These are phyloP conservation scores for Lasioglossum calceatum DNA, from an alignment of 2,888 invertebrate genomes.

Conservation along the genomic window DNA sequence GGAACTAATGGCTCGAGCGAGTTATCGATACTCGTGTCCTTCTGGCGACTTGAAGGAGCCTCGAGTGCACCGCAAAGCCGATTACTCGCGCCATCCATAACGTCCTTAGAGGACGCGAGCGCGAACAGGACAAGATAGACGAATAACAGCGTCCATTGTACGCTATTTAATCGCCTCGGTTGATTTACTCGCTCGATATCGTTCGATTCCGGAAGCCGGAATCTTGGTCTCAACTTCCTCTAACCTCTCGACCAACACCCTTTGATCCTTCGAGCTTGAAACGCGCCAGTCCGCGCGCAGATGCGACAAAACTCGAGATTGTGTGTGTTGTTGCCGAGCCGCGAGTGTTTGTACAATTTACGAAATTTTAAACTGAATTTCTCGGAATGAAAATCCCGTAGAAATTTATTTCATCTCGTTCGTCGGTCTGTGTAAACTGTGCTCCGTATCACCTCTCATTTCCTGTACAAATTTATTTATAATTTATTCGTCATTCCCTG, in stretches of 20 bases:
- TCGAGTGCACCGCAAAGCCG: constrained; percentile 62
- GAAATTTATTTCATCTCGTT: neutral
- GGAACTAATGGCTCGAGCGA: constrained; percentile 59
- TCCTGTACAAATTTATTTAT: neutral
- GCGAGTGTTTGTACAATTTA: neutral
- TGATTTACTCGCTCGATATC: constrained; percentile 23
- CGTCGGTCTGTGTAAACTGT: neutral
- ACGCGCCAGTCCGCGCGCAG: neutral
- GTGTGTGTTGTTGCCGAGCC: neutral
- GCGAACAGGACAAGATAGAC: constrained; percentile 11
- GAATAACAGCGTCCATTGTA: constrained; percentile 6
- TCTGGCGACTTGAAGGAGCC: constrained; percentile 57
- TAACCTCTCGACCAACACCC: neutral
- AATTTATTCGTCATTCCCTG: neutral
- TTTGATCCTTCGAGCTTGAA: neutral
- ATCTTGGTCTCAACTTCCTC: neutral
- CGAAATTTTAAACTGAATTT: neutral
- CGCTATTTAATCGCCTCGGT: constrained; percentile 31
- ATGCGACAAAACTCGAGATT: neutral
- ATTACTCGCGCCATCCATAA: constrained; percentile 66
- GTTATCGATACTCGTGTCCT: constrained; percentile 63
- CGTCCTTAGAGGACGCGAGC: constrained; percentile 17
- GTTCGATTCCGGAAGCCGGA: neutral
- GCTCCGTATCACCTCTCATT: neutral
- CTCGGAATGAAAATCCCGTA: neutral